These are phyloP conservation scores for Todiramphus saurophagus DNA, from an alignment of 2,113 vertebrate genomes.

Conservation along the genomic window DNA sequence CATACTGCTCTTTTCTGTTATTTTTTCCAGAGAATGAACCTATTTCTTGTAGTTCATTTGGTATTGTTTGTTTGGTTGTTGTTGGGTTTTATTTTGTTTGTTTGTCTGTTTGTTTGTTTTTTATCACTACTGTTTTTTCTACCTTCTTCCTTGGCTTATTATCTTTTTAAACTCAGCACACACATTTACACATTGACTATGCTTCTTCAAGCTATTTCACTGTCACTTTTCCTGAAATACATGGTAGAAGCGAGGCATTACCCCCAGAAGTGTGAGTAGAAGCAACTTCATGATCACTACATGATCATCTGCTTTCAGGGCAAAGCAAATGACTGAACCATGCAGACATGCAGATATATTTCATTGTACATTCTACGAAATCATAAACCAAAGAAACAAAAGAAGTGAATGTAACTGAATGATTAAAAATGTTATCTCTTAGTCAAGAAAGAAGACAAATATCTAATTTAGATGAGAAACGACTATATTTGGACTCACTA, in stretches of 20 bases:
- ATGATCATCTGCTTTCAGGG: not conserved
- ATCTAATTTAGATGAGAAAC: not conserved
- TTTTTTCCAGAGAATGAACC: not conserved
- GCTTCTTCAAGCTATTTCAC: not conserved
- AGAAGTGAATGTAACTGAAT: not conserved
- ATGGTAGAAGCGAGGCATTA: not conserved
- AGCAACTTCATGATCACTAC: not conserved
- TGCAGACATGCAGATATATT: not conserved
- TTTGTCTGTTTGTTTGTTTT: not conserved
- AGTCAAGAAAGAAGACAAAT: not conserved
- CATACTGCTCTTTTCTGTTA: not conserved
- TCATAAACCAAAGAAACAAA: not conserved
- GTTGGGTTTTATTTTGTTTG: no score
- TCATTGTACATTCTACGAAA: not conserved
- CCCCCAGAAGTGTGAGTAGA: not conserved
- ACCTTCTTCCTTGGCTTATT: not conserved
- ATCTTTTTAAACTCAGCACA: not conserved
- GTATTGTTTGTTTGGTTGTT: not conserved
- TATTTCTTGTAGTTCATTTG: not conserved
- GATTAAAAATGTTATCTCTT: not conserved
- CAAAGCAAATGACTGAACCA: not conserved
- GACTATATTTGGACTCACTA: not conserved
- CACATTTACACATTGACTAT: not conserved
- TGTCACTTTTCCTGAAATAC: not conserved
- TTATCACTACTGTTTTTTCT: not conserved